Conservation (phyloP, 1,140 invertebrate genomes). For the Meteorus sp. region DNA sequence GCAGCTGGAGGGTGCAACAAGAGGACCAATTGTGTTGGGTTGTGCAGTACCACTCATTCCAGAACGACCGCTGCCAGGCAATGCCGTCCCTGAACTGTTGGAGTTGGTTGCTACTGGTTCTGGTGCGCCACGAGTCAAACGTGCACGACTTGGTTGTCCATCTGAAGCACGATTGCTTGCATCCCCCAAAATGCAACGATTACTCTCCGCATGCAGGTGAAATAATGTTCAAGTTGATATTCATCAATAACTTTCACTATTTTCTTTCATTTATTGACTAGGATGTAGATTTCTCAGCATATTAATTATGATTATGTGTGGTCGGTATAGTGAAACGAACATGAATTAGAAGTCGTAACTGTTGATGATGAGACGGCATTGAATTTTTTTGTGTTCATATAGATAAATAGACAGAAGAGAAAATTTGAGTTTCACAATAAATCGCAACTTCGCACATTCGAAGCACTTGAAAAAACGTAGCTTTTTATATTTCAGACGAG, state of each 20-base stretch:
- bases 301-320: too few species aligned
- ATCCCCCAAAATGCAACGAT: slow-evolving; percentile 54
- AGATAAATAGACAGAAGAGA: too few species aligned
- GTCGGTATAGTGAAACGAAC: too few species aligned
- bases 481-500: slow-evolving; percentile 44
- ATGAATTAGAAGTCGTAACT: too few species aligned
- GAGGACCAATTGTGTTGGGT: slow-evolving; percentile 52
- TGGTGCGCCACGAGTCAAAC: slow-evolving; percentile 51
- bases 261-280: too few species aligned
- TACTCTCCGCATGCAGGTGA: slow-evolving; percentile 57
- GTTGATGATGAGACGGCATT: too few species aligned
- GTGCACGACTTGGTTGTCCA: slow-evolving; percentile 50
- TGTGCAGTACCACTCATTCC: slow-evolving; percentile 53
- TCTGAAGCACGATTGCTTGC: slow-evolving; percentile 52
- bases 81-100: slow-evolving; percentile 50
- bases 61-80: slow-evolving; percentile 47
- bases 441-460: too few species aligned
- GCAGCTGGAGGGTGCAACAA: slow-evolving; percentile 51
- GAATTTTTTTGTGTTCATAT: too few species aligned
- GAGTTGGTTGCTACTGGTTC: slow-evolving; percentile 54
- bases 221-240: too few species aligned
- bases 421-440: too few species aligned
- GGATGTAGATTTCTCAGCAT: not conserved
- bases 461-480: not conserved
- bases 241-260: too few species aligned